These are phyloP conservation scores for Anadara kagoshimensis DNA, from an alignment of 1,140 invertebrate species.

Conservation along the genomic window DNA sequence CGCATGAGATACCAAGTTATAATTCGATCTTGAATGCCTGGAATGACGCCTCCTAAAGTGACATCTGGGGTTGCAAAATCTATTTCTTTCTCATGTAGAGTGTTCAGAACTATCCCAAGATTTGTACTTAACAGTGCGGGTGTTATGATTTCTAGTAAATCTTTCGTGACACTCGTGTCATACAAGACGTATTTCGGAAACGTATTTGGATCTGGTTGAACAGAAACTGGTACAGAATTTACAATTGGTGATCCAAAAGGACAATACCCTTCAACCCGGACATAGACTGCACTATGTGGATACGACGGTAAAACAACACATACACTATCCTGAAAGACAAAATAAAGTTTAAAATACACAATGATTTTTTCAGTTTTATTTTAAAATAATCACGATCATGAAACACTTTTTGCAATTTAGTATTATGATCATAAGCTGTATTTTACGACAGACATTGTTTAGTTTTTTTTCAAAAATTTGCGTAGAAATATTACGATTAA, in stretches of 20 bases:
- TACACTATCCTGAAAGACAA: background rate
- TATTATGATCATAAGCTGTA: background rate
- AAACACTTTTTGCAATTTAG: background rate
- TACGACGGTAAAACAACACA: constrained; percentile 1
- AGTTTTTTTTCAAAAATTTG: no score
- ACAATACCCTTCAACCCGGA: constrained; percentile 4
- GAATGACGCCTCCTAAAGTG: background rate
- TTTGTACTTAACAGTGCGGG: background rate
- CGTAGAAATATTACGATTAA: no score
- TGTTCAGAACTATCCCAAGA: background rate
- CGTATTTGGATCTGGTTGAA: constrained; percentile 2
- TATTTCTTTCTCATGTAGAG: constrained; percentile 1
- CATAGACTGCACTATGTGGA: background rate
- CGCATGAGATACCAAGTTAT: constrained; percentile 34
- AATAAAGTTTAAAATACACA: background rate
- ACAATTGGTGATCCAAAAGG: background rate
- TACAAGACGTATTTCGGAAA: constrained; percentile 12
- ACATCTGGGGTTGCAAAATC: background rate
- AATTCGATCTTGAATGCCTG: background rate
- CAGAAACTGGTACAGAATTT: background rate
- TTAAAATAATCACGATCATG: background rate
- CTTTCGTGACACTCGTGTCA: background rate
- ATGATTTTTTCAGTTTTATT: background rate
- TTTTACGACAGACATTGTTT: background rate
- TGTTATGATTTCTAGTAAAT: background rate